Percentiles rank a stretch among this genome's conserved stretches.
Conservation (phyloP, 2,888 invertebrate genomes). For the Andrena trimmerana region DNA sequence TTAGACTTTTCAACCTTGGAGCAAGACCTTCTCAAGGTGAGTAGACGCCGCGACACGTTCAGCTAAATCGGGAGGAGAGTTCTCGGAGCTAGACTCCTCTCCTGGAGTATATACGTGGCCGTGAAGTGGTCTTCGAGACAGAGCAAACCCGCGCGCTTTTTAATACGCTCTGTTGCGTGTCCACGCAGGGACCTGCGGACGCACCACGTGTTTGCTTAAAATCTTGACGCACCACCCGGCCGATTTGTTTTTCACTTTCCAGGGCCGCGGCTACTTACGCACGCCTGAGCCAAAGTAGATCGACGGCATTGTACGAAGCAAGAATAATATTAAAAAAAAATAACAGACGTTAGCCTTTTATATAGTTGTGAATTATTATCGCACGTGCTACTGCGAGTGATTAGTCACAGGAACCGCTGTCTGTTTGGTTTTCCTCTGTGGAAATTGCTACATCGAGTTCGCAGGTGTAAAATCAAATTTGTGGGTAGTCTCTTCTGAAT, state of each 20-base stretch:
- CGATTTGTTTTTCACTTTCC: constrained; percentile 69
- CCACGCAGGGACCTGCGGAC: constrained; percentile 56
- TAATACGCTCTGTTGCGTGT: constrained; percentile 61
- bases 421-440: not conserved
- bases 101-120: constrained; percentile 66
- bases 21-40: constrained; percentile 78
- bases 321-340: not conserved
- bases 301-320: not conserved
- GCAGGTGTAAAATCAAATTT: too few species aligned
- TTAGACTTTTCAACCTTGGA: constrained; percentile 70
- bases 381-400: not conserved
- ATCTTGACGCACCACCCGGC: constrained; percentile 77
- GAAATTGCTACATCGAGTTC: too few species aligned
- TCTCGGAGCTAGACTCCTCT: constrained; percentile 72
- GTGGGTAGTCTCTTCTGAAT: too few species aligned
- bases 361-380: not conserved
- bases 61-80: constrained; percentile 72
- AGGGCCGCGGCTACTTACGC: constrained; percentile 54
- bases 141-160: constrained; percentile 71
- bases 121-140: constrained; percentile 73
- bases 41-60: constrained; percentile 67
- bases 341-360: not conserved
- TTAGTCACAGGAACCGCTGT: not conserved
- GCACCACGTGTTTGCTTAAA: constrained; percentile 79
- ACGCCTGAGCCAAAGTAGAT: not conserved